phyloP scores from a whole-genome alignment of 2,113 vertebrate species.

The Ophiodon elongatus region DNA sequence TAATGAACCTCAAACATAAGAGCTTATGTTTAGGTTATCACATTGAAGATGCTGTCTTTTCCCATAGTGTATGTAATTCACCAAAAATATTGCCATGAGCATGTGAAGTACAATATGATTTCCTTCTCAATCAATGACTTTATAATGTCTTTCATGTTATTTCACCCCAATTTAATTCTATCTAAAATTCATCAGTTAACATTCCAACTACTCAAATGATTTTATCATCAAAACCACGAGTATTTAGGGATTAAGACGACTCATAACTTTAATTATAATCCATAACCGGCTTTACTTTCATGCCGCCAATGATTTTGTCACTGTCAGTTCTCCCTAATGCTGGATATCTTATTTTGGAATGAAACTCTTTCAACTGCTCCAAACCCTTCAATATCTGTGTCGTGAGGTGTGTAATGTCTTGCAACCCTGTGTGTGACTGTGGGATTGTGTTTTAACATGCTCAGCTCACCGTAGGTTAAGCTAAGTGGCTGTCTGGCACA shows the following conservation, averaged over 20 bases:
- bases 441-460: slow-evolving; percentile 45
- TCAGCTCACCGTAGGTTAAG: slow-evolving; percentile 57
- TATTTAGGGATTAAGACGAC: slow-evolving; percentile 51
- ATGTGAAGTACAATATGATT: slow-evolving; percentile 13
- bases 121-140: slow-evolving; percentile 18
- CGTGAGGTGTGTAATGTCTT: slow-evolving; percentile 43
- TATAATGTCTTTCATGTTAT: slow-evolving; percentile 10
- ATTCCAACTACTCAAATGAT: slow-evolving; percentile 45
- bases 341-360: slow-evolving; percentile 23
- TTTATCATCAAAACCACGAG: slow-evolving; percentile 50
- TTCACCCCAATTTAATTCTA: slow-evolving; percentile 39
- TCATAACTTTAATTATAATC: slow-evolving; percentile 55
- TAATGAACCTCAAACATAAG: background rate
- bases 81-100: background rate
- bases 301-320: slow-evolving; percentile 18
- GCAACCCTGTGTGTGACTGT: slow-evolving; percentile 26
- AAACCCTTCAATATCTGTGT: slow-evolving; percentile 12
- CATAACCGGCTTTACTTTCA: slow-evolving; percentile 48
- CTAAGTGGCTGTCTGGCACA: slow-evolving; percentile 75
- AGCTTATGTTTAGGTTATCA: background rate
- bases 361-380: slow-evolving; percentile 38
- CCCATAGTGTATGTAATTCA: background rate
- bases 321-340: slow-evolving; percentile 25
- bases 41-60: background rate
- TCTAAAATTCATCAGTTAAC: slow-evolving; percentile 50